phyloP scores from a whole-genome alignment of 2,797 vertebrate species.

The Apogon talboti region DNA sequence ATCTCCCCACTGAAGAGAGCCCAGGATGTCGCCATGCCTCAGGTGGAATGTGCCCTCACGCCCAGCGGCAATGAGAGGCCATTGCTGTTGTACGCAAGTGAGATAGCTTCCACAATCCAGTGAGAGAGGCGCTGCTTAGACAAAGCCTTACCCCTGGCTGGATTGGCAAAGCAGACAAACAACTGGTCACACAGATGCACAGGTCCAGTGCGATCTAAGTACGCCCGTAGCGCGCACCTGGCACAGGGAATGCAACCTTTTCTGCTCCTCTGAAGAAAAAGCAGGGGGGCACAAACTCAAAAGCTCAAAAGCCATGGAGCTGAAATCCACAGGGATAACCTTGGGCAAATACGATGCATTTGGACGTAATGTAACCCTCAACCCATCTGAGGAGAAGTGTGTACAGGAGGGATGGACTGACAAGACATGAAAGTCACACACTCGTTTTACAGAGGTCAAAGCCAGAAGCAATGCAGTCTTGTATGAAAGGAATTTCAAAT shows the following conservation, averaged over 20 bases:
- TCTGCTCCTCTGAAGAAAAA: neutral
- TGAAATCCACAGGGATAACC: neutral
- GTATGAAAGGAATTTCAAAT: neutral
- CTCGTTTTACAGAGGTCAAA: neutral
- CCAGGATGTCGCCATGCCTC: neutral
- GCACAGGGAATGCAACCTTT: neutral
- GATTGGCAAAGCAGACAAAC: neutral
- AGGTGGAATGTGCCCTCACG: neutral
- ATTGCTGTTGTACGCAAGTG: neutral
- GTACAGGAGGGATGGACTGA: neutral
- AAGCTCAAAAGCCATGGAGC: neutral
- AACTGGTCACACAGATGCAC: neutral
- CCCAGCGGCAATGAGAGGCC: neutral
- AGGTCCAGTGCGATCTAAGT: neutral
- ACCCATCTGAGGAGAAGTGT: neutral
- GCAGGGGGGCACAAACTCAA: neutral
- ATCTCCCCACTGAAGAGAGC: too few species aligned
- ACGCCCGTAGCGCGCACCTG: too few species aligned
- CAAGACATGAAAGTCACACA: neutral
- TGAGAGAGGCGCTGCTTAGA: neutral
- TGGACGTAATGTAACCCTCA: neutral
- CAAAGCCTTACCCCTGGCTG: neutral
- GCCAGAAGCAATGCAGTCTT: neutral
- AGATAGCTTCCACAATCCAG: too few species aligned
- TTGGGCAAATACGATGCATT: neutral